A percentile compares a stretch with the other conserved stretches of the same genome.
phyloP scores from a whole-genome alignment of 1,140 invertebrate species.

The Varroa destructor region DNA sequence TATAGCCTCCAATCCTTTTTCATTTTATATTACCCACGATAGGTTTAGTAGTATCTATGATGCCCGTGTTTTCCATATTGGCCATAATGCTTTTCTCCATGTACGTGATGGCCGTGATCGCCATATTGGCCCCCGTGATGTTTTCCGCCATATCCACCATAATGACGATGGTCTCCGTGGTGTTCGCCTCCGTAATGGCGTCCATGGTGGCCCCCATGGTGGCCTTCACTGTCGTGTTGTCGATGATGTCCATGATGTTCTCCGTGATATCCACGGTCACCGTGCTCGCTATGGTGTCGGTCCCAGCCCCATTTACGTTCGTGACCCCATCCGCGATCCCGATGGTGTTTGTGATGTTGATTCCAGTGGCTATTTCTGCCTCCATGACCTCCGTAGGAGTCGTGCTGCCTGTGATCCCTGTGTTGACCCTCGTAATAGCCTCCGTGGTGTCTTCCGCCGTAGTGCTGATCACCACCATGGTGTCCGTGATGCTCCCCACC shows the following conservation, averaged over 20 bases:
- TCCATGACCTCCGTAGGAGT: neutral
- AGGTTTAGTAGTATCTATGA: too few species aligned
- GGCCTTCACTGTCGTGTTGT: neutral
- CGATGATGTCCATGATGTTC: slow-evolving; percentile 24
- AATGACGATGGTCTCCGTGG: slow-evolving; percentile 4
- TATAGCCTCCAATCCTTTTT: too few species aligned
- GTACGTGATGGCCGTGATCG: slow-evolving; percentile 6
- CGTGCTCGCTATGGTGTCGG: neutral
- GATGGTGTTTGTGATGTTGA: neutral
- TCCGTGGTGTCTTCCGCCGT: slow-evolving; percentile 6
- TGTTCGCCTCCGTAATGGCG: slow-evolving; percentile 18
- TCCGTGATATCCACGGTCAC: slow-evolving; percentile 10
- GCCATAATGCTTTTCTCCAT: slow-evolving; percentile 4
- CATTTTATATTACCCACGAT: too few species aligned
- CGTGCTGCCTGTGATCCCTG: slow-evolving; percentile 7
- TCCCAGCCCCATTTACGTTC: slow-evolving; percentile 5
- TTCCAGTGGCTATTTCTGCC: slow-evolving; percentile 2
- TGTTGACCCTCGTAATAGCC: neutral
- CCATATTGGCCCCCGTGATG: slow-evolving; percentile 12
- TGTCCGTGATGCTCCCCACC: slow-evolving; percentile 23
- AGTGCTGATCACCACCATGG: neutral
- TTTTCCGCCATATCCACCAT: slow-evolving; percentile 17
- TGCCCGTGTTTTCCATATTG: slow-evolving; percentile 10
- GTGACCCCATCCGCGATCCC: slow-evolving; percentile 18
- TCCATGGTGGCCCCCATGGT: slow-evolving; percentile 14